Base-by-base conservation (phyloP, 2,113 vertebrate species). In the Vidua chalybeata region DNA sequence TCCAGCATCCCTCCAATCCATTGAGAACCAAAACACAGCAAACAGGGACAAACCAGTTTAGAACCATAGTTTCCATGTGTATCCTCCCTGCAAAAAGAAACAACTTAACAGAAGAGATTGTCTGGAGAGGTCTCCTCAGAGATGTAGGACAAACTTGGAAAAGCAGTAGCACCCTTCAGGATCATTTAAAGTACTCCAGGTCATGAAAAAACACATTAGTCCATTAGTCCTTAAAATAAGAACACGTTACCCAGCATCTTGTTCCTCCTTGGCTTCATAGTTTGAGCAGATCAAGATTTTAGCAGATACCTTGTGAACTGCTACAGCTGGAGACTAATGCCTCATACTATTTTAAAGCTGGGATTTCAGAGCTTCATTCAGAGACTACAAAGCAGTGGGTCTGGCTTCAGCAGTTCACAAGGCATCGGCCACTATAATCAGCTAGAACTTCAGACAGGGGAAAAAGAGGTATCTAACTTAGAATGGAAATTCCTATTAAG, bases 31-130 rank as follows among this genome's bases (percentile, higher is more conserved):
- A 83, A 89, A 74, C 79, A 27, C 5, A 77, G 46, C 46, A 83
- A 84, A 71, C 15, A 58, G 33, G 43, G 59, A 83, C n/a, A 56
- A 35, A 31, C 39, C 51, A 58, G 37, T 35, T 17, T 18, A 51
- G 77, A 73, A 63, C 30, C 3, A 1, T 0, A 0, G 26, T 20
- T 85, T 71, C 75, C 58, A 37, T 1, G 8, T 0, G 1, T 7
- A 30, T 13, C 37, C 51, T 86, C 56, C 61, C 68, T 67, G 23
- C 19, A 51, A 66, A 67, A 43, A 66, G 51, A 41, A 69, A 26
- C 15, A 79, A 48, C 46, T 48, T 22, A 11, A 62, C 17, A 78
- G 41, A 45, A 77, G 23, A 81, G 35, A 35, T 5, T 74, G 58
- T 69, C 74, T 39, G 11, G 7, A 83, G 24, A 76, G 4, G 35